A percentile compares a stretch with the other conserved stretches of the same genome.
phyloP scores from a whole-genome alignment of 2,113 vertebrate species.

The Eublepharis macularius region DNA sequence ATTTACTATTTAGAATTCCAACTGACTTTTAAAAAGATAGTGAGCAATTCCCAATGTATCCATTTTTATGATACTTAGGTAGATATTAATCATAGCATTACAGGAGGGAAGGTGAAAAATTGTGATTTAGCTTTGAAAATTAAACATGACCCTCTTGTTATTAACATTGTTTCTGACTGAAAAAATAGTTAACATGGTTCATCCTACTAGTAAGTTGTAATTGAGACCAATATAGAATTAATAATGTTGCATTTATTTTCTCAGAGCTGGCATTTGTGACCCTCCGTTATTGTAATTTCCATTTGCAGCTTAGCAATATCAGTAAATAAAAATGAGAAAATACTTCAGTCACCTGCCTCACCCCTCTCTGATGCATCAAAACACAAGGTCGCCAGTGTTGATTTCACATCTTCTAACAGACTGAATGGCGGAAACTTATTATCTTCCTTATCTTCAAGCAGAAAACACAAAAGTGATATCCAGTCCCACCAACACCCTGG shows the following conservation, averaged over 20 bases:
- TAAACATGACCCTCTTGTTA: conserved; percentile 49
- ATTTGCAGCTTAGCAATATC: conserved; percentile 80
- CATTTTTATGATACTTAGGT: conserved; percentile 30
- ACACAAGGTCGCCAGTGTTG: conserved; percentile 77
- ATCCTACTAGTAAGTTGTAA: conserved; percentile 61
- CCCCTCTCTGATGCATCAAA: conserved; percentile 83
- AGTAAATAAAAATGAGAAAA: conserved; percentile 86
- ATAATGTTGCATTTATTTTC: conserved; percentile 55
- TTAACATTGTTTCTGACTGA: conserved; percentile 60
- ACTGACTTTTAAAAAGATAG: conserved; percentile 60
- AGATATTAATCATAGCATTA: conserved; percentile 60
- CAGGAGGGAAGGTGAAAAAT: conserved; percentile 50
- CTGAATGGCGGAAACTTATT: conserved; percentile 68
- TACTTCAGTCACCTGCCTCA: conserved; percentile 85
- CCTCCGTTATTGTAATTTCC: conserved; percentile 72
- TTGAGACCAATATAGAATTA: conserved; percentile 62
- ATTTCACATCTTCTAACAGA: conserved; percentile 76
- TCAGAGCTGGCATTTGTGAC: conserved; percentile 63
- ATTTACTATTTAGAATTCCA: conserved; percentile 59
- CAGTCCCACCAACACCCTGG: conserved; percentile 64
- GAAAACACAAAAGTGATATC: conserved; percentile 75
- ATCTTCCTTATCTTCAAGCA: conserved; percentile 73
- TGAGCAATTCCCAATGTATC: conserved; percentile 63
- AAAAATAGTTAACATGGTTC: conserved; percentile 48
- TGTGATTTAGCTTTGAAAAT: conserved; percentile 59